Percentiles rank a stretch among this genome's conserved stretches.
Conservation (phyloP, 92 coral and sea anemone genomes). For the Pocillopora grandis region DNA sequence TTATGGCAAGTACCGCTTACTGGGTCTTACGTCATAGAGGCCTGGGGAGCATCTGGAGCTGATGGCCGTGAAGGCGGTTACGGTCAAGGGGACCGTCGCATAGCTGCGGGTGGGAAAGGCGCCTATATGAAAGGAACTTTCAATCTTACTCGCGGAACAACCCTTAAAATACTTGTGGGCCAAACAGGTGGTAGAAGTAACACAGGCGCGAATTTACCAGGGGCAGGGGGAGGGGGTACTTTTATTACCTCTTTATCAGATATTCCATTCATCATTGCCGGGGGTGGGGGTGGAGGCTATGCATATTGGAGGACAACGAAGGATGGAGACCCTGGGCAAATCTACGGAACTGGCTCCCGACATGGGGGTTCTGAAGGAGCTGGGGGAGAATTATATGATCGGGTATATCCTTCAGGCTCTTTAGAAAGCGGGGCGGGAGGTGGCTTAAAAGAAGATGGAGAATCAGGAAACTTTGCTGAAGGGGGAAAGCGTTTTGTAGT, state of each 20-base stretch:
- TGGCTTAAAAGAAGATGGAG: slow-evolving; percentile 52
- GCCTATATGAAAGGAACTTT: slow-evolving; percentile 82
- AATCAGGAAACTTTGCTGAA: not conserved
- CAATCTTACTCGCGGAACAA: slow-evolving; percentile 56
- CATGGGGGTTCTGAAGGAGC: slow-evolving; percentile 61
- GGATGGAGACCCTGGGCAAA: slow-evolving; percentile 80
- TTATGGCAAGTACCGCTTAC: slow-evolving; percentile 80
- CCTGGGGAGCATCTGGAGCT: slow-evolving; percentile 91
- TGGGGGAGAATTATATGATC: slow-evolving; percentile 63
- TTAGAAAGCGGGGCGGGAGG: slow-evolving; percentile 76
- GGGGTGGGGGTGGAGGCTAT: slow-evolving; percentile 98
- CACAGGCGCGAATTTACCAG: slow-evolving; percentile 48
- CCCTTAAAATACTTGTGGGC: slow-evolving; percentile 76
- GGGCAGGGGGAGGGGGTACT: slow-evolving; percentile 98
- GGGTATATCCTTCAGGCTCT: slow-evolving; percentile 37
- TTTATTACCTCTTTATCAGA: slow-evolving; percentile 66
- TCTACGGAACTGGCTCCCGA: slow-evolving; percentile 60
- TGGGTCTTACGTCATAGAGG: slow-evolving; percentile 84
- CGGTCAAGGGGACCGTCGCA: not conserved
- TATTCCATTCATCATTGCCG: slow-evolving; percentile 79
- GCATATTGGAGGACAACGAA: slow-evolving; percentile 21
- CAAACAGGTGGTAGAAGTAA: slow-evolving; percentile 62
- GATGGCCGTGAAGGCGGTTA: slow-evolving; percentile 47
- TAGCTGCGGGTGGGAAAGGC: slow-evolving; percentile 76
- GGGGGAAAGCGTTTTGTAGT: slow-evolving; percentile 54